Conservation (phyloP, 1,140 invertebrate genomes). For the Phymorhynchus buccinoides region DNA sequence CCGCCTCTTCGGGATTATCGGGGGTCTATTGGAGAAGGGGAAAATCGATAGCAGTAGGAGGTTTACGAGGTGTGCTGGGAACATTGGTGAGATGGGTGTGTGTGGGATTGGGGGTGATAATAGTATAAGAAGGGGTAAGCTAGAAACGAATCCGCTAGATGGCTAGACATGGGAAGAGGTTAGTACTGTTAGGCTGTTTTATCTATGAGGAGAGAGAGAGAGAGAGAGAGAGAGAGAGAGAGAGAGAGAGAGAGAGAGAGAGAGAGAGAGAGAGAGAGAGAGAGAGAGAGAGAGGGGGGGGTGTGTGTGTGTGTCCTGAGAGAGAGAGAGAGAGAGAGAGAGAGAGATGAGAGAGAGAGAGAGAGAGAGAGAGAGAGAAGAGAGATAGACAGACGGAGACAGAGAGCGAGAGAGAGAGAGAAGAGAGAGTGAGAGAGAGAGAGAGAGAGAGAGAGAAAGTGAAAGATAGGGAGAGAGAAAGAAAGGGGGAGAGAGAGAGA, state of each 20-base stretch:
- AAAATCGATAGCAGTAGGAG: no score
- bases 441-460: no score
- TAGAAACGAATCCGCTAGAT: no score
- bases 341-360: background rate
- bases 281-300: background rate
- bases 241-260: constrained; percentile 13
- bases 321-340: background rate
- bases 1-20: no score
- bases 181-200: background rate
- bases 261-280: background rate
- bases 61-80: no score
- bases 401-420: background rate
- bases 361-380: constrained; percentile 4
- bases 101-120: no score
- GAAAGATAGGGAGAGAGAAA: no score
- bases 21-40: no score
- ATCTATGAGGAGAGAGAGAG: background rate
- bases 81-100: no score
- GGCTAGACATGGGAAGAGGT: no score
- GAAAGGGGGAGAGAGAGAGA: no score
- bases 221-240: background rate
- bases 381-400: background rate
- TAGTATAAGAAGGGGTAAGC: no score
- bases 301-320: background rate
- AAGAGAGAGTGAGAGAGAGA: background rate